Base-by-base conservation (phyloP, 2,888 invertebrate genomes). In the Bellardia bayeri region DNA sequence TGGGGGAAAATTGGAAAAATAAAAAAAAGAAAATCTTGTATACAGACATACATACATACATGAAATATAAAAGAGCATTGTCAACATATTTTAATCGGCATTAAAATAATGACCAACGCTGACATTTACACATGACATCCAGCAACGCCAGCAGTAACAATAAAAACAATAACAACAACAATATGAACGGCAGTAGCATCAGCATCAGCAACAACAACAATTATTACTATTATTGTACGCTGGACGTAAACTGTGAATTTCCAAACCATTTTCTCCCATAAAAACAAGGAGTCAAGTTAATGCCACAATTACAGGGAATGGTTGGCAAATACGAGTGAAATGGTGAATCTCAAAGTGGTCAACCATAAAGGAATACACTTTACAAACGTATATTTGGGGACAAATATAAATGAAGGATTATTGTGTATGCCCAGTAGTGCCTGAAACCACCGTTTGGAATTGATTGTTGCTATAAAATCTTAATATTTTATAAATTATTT, bases 61-160 rank as follows among this genome's bases (percentile, higher is more conserved):
- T 81, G 74, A 82, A 78, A 72, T 82, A 78, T 78, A 88, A 88
- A 85, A 88, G 81, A 83, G 83, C 88, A 88, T 85, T 88, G 88
- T 85, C 88, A 88, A 88, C 88, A 88, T 88, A 88, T 88, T 88
- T 88, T 83, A 86, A 88, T 88, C 88, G 88, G 86, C 88, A 88
- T 83, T 88, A 88, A 88, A 86, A 85, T 86, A 86, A 85, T 86
- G 88, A 75, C 87, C 85, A 82, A 79, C 74, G 82, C 69, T 87
- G 87, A 85, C 87, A 82, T 85, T 85, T 79, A 82, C 83, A 87
- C 56, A 82, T 85, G 78, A 85, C 85, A 79, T 56, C n/a, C 54
- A 75, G 13, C 42, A 63, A 8, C n/a, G 64, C 33, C 76, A 51
- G 49, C 66, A 58, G 51, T 30, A 42, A 7, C 56, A 23, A 11